These are phyloP conservation scores for Drosophila virilis DNA, from an alignment of 1,140 invertebrate species.

Conservation along the genomic window DNA sequence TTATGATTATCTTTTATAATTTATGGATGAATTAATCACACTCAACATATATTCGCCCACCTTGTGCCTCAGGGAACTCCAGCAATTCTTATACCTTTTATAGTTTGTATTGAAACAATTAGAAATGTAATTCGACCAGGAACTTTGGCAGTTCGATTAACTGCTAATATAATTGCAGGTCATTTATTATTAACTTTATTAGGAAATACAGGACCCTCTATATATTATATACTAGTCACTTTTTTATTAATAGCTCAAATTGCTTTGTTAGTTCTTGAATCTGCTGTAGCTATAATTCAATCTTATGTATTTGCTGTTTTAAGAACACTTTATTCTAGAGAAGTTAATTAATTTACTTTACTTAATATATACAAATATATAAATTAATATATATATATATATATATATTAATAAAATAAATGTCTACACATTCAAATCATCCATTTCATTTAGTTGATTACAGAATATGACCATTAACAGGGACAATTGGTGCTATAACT, in stretches of 20 bases:
- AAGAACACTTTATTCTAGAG: too few relatives aligned
- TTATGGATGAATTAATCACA: conserved; percentile 77
- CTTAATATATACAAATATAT: too few relatives aligned
- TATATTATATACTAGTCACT: conserved; percentile 75
- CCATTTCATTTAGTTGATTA: conserved; percentile 86
- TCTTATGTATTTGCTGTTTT: conserved; percentile 85
- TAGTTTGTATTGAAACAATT: conserved; percentile 85
- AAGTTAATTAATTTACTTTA: too few relatives aligned
- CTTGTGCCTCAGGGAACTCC: conserved; percentile 87
- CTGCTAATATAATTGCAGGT: conserved; percentile 86
- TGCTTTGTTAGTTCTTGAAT: conserved; percentile 36
- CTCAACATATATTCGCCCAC: conserved; percentile 85
- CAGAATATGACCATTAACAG: conserved; percentile 79
- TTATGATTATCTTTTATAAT: conserved; percentile 85
- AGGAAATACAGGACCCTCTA: conserved; percentile 48
- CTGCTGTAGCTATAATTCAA: conserved; percentile 86
- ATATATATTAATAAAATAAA: too few relatives aligned
- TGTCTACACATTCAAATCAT: conserved; percentile 57
- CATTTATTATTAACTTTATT: conserved; percentile 84
- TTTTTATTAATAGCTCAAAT: conserved; percentile 85
- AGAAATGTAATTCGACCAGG: conserved; percentile 85
- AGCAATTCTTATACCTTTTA: conserved; percentile 85
- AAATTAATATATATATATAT: too few relatives aligned
- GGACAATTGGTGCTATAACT: conserved; percentile 53
- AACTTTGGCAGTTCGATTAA: conserved; percentile 87